Evolutionary conservation across 2,113 vertebrate genomes (phyloP).

Genomic region (Zosterops pallidus): DNA sequence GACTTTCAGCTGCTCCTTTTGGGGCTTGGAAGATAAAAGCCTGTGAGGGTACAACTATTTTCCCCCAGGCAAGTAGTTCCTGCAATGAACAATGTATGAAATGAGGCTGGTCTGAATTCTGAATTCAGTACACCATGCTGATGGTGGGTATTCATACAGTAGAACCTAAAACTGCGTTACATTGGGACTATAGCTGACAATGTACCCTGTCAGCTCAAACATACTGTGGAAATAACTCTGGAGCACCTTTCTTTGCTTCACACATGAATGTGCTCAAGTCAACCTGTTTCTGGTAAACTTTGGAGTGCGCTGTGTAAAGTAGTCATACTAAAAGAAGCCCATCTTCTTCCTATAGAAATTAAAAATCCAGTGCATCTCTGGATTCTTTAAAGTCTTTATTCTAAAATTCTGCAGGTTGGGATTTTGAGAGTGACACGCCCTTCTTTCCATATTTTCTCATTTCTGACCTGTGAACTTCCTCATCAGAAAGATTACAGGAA

Average conservation of each 20-base stretch:
- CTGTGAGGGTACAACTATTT: neutral
- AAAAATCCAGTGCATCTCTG: neutral
- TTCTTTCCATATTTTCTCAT: neutral
- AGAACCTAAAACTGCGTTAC: neutral
- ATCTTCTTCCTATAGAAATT: neutral
- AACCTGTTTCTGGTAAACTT: neutral
- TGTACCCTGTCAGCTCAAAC: neutral
- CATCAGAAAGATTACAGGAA: neutral
- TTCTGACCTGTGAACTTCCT: neutral
- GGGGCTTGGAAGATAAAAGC: neutral
- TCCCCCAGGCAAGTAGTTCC: neutral
- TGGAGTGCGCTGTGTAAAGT: neutral
- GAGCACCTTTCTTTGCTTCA: neutral
- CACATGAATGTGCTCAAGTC: neutral
- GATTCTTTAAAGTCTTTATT: neutral
- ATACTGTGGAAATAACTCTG: neutral
- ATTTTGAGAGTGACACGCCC: neutral
- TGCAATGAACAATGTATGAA: neutral
- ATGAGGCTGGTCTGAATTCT: neutral
- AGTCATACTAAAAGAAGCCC: neutral
- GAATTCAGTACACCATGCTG: neutral
- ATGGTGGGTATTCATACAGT: neutral
- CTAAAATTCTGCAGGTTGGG: neutral
- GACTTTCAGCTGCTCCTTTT: neutral
- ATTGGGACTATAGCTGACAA: neutral